phyloP scores from a whole-genome alignment of 2,888 invertebrate species.

The Lycophotia porphyrea region DNA sequence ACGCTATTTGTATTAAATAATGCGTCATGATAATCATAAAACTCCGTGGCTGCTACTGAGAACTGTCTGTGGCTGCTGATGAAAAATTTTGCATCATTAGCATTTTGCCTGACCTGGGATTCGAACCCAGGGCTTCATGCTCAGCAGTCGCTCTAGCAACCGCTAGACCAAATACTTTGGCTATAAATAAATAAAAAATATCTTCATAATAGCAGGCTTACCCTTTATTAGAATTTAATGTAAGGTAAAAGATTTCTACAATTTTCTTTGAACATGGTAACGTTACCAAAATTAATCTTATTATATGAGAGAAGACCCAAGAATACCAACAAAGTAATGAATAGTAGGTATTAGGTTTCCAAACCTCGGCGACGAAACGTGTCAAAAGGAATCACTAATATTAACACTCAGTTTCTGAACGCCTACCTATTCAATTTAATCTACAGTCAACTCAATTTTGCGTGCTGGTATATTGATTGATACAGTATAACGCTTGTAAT shows the following conservation, averaged over 20 bases:
- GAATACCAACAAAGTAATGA: conserved; percentile 36
- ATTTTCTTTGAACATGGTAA: conserved; percentile 26
- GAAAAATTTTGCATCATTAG: not conserved
- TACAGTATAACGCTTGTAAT: not conserved
- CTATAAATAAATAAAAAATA: not conserved
- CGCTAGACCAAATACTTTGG: not conserved
- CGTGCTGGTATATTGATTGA: not conserved
- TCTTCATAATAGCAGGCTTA: not conserved
- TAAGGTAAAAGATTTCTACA: conserved; percentile 6
- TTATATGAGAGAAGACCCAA: conserved; percentile 39
- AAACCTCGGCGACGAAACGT: conserved; percentile 6
- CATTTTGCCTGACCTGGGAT: not conserved
- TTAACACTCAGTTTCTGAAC: conserved; percentile 2
- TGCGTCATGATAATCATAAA: not conserved
- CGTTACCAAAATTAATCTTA: conserved; percentile 35
- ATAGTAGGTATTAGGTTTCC: conserved; percentile 36
- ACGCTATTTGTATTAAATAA: not conserved
- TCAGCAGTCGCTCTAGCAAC: not conserved
- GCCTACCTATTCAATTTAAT: not conserved
- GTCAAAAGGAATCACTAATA: conserved; percentile 17
- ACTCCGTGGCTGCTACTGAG: not conserved
- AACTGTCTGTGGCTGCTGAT: too few species aligned
- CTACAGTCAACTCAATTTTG: not conserved
- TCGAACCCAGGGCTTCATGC: not conserved
- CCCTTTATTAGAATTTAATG: conserved; percentile 12